Evolutionary conservation across 2,888 invertebrate genomes (phyloP), one percentile per base, ranked within the genome.

Genomic region (Trileptium ribeirensis): DNA sequence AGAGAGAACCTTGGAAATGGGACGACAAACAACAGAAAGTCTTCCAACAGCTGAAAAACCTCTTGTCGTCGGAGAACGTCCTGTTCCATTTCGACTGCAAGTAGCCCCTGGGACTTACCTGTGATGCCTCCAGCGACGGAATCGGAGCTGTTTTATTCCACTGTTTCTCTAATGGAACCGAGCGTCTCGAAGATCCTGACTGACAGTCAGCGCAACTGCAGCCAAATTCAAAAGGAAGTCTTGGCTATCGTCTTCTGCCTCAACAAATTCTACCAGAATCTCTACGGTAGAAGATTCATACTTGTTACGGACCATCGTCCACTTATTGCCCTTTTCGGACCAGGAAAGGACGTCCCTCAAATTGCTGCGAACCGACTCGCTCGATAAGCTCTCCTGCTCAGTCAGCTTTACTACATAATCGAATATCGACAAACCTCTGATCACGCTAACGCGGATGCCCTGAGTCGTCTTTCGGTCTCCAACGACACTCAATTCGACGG

Each of bases 201-300:
- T 24, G 80, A 36, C 19, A 81, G 82, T 3, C 85, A 85, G 67
- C 82, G 82, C 77, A 81, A 79, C 31, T 85, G 85, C 78, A 79
- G 83, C 15, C 84, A 85, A 51, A 83, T 85, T 1, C 84, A 85
- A 8, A 85, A 83, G 80, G 86, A 86, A 80, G 84, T 74, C n/a
- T 64, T 86, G 33, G 79, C 83, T 3, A 74, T 85, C 8, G 81
- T 85, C 1, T 84, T 83, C 51, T 82, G 83, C 34, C 81, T 86
- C 8, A 85, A 84, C 33, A 84, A 83, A 67, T 84, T 85, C 70
- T 83, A 85, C 67, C 83, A 85, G 78, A 84, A 85, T 79, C 40
- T 84, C 36, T 86, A 79, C 79, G 85, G 83, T 24, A 38, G 83
- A 38, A 74, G 67, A 19, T 85, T 85, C 74, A 40, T 36, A 1